Percentiles rank a stretch among this genome's conserved stretches.
Evolutionary conservation across 2,888 invertebrate genomes (phyloP).

Genomic region (Osmoderma eremita): DNA sequence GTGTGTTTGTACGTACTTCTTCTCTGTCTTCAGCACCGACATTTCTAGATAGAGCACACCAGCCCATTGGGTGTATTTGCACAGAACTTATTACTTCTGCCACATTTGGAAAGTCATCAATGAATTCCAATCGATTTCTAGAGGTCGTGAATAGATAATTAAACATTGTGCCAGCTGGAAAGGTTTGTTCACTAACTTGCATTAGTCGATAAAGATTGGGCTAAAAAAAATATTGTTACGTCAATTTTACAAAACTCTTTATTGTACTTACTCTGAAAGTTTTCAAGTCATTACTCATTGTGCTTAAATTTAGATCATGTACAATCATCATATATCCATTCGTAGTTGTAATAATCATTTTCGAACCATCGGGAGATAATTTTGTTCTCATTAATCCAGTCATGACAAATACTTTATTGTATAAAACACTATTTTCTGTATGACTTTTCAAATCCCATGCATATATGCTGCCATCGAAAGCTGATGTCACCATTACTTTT

Average conservation of each 20-base stretch:
- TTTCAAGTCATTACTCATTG: slow-evolving; percentile 80
- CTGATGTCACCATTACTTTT: slow-evolving; percentile 87
- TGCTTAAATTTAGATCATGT: slow-evolving; percentile 85
- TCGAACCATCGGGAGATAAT: slow-evolving; percentile 84
- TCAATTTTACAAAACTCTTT: too few species aligned
- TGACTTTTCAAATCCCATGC: slow-evolving; percentile 94
- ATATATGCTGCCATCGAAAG: slow-evolving; percentile 92
- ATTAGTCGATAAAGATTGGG: slow-evolving; percentile 89
- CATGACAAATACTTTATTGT: slow-evolving; percentile 86
- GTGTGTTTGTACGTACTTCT: slow-evolving; percentile 70
- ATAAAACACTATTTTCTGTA: slow-evolving; percentile 80
- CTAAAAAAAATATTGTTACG: slow-evolving; percentile 64
- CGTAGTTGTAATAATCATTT: slow-evolving; percentile 91
- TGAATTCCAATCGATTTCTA: slow-evolving; percentile 88
- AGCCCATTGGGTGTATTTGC: slow-evolving; percentile 89
- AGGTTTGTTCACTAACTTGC: slow-evolving; percentile 85
- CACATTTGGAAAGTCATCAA: slow-evolving; percentile 92
- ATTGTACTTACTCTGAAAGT: slow-evolving; percentile 82
- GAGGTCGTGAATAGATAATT: slow-evolving; percentile 83
- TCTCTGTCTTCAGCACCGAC: slow-evolving; percentile 86
- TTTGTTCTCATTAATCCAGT: slow-evolving; percentile 87
- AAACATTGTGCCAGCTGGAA: slow-evolving; percentile 82
- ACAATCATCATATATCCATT: slow-evolving; percentile 90
- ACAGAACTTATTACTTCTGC: slow-evolving; percentile 92
- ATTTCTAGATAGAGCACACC: slow-evolving; percentile 89